Evolutionary conservation across 2,888 invertebrate genomes (phyloP).

Genomic region (Ormyrus labotus): DNA sequence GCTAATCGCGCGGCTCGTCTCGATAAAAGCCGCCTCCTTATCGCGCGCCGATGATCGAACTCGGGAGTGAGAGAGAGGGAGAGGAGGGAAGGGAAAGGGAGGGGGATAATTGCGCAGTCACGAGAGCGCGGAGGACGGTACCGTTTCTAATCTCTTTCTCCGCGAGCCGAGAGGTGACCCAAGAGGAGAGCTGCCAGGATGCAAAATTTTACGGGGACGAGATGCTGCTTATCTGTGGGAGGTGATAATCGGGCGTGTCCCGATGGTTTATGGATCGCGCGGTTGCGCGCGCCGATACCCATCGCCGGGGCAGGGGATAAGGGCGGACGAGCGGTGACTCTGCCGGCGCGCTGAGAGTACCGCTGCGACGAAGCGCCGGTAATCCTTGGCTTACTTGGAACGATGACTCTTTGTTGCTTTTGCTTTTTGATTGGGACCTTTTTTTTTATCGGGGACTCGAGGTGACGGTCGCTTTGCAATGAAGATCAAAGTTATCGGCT

Average conservation of each 20-base stretch:
- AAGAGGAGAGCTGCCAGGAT: not conserved
- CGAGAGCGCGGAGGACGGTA: slow-evolving; percentile 37
- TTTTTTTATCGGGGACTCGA: no score
- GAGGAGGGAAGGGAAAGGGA: not conserved
- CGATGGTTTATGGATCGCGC: slow-evolving; percentile 39
- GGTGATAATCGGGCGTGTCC: slow-evolving; percentile 8
- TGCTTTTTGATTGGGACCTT: no score
- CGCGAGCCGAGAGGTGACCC: not conserved
- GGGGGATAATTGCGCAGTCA: slow-evolving; percentile 43
- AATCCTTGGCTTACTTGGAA: slow-evolving; percentile 1
- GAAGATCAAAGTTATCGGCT: no score
- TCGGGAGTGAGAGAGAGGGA: not conserved
- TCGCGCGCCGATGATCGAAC: slow-evolving; percentile 31
- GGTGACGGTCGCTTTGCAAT: no score
- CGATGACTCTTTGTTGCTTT: no score
- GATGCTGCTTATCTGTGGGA: slow-evolving; percentile 7
- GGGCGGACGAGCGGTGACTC: not conserved
- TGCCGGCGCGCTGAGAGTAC: not conserved
- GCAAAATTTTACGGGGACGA: slow-evolving; percentile 16
- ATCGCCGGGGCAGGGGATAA: not conserved
- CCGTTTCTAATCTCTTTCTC: slow-evolving; percentile 47
- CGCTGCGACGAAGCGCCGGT: slow-evolving; percentile 19
- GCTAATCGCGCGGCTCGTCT: not conserved
- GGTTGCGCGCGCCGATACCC: not conserved
- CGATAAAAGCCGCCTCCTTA: slow-evolving; percentile 36